Percentiles rank a stretch among this genome's conserved stretches.
These are phyloP conservation scores for Piezodorus guildinii DNA, from an alignment of 1,140 invertebrate genomes.

Conservation along the genomic window DNA sequence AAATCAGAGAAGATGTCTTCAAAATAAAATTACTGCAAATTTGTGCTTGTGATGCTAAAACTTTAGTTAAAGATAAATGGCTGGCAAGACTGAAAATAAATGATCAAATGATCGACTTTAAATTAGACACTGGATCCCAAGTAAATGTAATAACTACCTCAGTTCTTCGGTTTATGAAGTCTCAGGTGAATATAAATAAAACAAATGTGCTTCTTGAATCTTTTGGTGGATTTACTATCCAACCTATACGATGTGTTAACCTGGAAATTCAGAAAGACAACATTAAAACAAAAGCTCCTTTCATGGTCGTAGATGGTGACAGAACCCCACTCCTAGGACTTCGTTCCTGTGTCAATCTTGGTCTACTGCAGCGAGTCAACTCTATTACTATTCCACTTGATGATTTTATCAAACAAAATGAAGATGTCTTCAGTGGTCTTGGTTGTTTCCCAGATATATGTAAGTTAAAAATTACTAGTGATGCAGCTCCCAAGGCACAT, in stretches of 20 bases:
- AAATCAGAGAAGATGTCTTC: too few species aligned
- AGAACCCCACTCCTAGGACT: background rate
- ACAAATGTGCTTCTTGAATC: background rate
- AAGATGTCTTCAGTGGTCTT: slow-evolving; percentile 18
- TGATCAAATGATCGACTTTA: too few species aligned
- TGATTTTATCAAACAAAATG: slow-evolving; percentile 6
- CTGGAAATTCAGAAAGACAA: background rate
- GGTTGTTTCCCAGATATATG: slow-evolving; percentile 14
- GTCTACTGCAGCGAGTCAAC: background rate
- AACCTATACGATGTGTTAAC: background rate
- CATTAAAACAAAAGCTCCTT: background rate
- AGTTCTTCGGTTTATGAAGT: background rate
- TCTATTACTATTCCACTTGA: background rate
- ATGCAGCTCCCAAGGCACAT: slow-evolving; percentile 23
- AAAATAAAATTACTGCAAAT: too few species aligned
- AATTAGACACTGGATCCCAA: too few species aligned
- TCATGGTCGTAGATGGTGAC: background rate
- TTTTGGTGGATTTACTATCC: background rate
- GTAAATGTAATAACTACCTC: too few species aligned
- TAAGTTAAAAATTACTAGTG: background rate
- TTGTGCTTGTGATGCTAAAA: too few species aligned
- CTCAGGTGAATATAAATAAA: background rate
- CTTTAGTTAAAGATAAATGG: too few species aligned
- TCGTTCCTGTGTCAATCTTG: background rate
- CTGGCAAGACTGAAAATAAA: too few species aligned